Evolutionary conservation across 2,113 vertebrate genomes (phyloP), one percentile per base, ranked within the genome.

Genomic region (Procavia capensis): DNA sequence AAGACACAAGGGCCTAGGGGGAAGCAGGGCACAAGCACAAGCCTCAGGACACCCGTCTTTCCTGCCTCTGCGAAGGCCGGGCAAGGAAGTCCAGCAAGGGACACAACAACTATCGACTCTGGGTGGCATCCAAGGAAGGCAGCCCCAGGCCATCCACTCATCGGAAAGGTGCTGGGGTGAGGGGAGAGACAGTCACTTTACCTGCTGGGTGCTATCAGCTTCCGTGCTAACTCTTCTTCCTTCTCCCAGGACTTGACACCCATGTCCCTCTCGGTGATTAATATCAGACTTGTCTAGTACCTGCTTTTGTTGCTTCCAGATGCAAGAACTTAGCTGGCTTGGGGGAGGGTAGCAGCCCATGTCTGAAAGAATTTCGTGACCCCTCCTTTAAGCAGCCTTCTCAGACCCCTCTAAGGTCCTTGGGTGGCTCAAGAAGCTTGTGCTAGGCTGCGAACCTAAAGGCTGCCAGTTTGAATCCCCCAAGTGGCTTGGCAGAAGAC

Each of bases 71-170:
- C 83, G 57, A 47, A 45, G 81, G 41, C 11, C 5, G 5, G 24
- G 61, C 27, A 89, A 85, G 50, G 72, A 63, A 88, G 74, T 34
- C 43, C 22, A 34, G 47, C 57, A 61, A 41, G 34, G 29, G 81
- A 17, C n/a, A 66, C 88, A 72, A 27, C 31, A 39, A 88, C 8
- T 95, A 66, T 83, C 50, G 90, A 85, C 41, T 75, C 8, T 94
- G 95, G 94, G 47, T 76, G 89, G 43, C 57, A 72, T 41, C 91
- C 86, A 94, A 86, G 68, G 93, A 45, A 34, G 43, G n/a, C 34
- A 47, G 63, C 66, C 29, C 13, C 57, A 78, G 80, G 79, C 13
- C 43, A 47, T 57, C 61, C 80, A 90, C 54, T 90, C 41, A 68
- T 19, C 36, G 63, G 47, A 86, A 88, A 68, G 88, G 84, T 3